phyloP scores from a whole-genome alignment of 2,888 invertebrate genomes.

The Chymomyza amoena region DNA sequence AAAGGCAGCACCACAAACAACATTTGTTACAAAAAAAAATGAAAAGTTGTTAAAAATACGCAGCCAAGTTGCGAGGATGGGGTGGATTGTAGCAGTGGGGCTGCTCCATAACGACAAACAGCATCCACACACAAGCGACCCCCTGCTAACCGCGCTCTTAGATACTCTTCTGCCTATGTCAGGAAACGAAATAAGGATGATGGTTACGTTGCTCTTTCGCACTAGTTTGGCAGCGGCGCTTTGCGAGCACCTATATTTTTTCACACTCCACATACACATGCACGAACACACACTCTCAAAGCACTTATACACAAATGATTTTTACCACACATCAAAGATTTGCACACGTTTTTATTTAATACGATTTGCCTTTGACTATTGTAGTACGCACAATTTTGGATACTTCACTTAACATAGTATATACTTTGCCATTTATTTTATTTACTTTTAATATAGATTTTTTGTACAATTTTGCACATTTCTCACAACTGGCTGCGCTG shows the following conservation, averaged over 20 bases:
- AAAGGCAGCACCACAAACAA: constrained; percentile 23
- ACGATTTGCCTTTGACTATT: constrained; percentile 17
- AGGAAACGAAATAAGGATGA: constrained; percentile 43
- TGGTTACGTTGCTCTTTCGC: constrained; percentile 62
- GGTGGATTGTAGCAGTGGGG: constrained; percentile 11
- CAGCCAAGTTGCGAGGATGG: constrained; percentile 16
- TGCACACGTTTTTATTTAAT: constrained; percentile 34
- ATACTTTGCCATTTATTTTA: constrained; percentile 25
- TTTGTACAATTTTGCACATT: constrained; percentile 61
- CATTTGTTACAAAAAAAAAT: constrained; percentile 27
- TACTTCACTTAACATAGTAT: constrained; percentile 31
- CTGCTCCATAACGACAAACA: constrained; percentile 35
- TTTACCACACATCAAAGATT: constrained; percentile 32
- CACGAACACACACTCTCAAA: constrained; percentile 26
- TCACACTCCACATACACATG: constrained; percentile 55
- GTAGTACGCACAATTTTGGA: constrained; percentile 20
- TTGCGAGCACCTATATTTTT: constrained; percentile 44
- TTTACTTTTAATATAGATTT: constrained; percentile 45
- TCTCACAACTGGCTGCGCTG: constrained; percentile 48
- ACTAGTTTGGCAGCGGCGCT: constrained; percentile 49
- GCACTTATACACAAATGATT: constrained; percentile 39
- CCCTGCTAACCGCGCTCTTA: constrained; percentile 6
- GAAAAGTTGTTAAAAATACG: constrained; percentile 54
- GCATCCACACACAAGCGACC: constrained; percentile 47
- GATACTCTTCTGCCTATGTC: not conserved